A percentile compares a stretch with the other conserved stretches of the same genome.
Evolutionary conservation across 2,888 invertebrate genomes (phyloP).

Genomic region (Meiosimyza decipiens): DNA sequence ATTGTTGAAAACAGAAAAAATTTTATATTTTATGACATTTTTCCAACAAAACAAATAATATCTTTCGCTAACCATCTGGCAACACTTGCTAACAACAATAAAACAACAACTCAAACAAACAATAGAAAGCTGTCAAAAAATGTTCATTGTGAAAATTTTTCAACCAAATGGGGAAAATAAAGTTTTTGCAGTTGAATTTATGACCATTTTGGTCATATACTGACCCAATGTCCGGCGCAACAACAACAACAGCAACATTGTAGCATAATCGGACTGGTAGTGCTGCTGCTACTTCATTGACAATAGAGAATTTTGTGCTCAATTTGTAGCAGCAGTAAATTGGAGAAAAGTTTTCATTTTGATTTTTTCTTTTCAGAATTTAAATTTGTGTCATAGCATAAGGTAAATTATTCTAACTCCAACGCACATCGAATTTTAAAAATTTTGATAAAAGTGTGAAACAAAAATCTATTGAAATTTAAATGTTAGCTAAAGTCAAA

Average conservation of each 20-base stretch:
- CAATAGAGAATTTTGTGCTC: slow-evolving; percentile 14
- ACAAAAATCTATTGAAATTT: too few species aligned
- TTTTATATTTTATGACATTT: too few species aligned
- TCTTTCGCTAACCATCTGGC: too few species aligned
- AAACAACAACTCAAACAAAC: neutral
- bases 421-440: too few species aligned
- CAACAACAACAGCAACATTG: neutral
- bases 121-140: slow-evolving; percentile 19
- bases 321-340: slow-evolving; percentile 22
- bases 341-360: slow-evolving; percentile 2
- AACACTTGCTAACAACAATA: neutral
- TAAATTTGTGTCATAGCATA: neutral
- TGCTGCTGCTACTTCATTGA: neutral
- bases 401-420: too few species aligned
- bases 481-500: too few species aligned
- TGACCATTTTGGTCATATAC: slow-evolving; percentile 11
- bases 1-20: too few species aligned
- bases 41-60: too few species aligned
- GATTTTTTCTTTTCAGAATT: neutral
- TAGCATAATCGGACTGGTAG: neutral
- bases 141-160: slow-evolving; percentile 2
- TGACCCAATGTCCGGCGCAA: neutral
- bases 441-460: too few species aligned
- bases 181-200: slow-evolving; percentile 32
- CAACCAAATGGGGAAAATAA: slow-evolving; percentile 25